phyloP scores from a whole-genome alignment of 2,888 invertebrate species.

The Horisme vitalbata region DNA sequence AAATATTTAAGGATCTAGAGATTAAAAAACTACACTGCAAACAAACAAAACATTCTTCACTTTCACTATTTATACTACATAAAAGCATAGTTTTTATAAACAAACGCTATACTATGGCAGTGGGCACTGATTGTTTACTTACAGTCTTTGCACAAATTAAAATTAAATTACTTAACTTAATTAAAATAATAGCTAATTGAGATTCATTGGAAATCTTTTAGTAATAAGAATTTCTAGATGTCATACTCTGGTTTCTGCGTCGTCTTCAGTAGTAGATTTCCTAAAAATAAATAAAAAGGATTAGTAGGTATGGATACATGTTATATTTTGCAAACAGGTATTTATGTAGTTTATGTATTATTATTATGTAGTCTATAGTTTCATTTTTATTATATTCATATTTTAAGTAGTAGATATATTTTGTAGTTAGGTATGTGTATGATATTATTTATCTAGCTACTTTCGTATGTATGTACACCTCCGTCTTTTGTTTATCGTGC shows the following conservation, averaged over 20 bases:
- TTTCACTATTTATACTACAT: constrained; percentile 42
- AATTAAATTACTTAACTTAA: constrained; percentile 44
- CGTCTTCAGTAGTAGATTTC: constrained; percentile 83
- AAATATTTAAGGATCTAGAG: no score
- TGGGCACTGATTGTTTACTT: constrained; percentile 67
- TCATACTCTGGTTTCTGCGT: constrained; percentile 78
- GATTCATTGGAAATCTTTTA: constrained; percentile 82
- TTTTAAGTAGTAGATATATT: no score
- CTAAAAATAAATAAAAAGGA: constrained; percentile 39
- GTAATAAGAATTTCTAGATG: constrained; percentile 53
- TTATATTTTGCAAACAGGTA: no score
- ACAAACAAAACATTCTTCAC: constrained; percentile 17
- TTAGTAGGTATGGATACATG: no score
- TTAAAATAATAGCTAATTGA: constrained; percentile 68
- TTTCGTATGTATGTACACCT: no score
- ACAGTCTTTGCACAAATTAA: constrained; percentile 73
- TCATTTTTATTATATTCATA: no score
- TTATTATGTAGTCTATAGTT: no score
- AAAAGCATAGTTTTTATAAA: constrained; percentile 54
- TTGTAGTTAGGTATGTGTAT: no score
- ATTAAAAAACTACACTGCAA: no score
- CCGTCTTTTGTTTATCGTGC: no score
- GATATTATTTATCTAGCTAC: no score
- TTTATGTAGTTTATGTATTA: no score
- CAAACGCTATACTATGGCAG: constrained; percentile 72